Percentiles rank a stretch among this genome's conserved stretches.
Conservation (phyloP, 2,888 invertebrate species). For the Cantharis nigra region DNA sequence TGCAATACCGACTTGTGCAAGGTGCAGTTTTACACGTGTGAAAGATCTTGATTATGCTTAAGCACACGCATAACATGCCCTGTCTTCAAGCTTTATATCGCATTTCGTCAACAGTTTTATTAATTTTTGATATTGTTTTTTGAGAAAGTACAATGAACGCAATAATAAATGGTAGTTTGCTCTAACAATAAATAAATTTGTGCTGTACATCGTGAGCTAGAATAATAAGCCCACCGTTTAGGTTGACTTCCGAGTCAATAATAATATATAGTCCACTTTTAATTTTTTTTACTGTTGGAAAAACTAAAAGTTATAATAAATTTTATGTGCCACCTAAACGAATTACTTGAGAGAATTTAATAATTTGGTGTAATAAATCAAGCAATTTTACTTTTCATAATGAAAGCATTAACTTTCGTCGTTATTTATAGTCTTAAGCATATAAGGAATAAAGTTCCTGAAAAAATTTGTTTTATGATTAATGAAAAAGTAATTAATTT, state of each 20-base stretch:
- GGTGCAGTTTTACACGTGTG: constrained; percentile 2
- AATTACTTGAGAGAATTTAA: background rate
- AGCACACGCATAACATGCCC: background rate
- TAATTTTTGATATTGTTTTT: background rate
- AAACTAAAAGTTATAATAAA: background rate
- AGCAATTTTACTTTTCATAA: background rate
- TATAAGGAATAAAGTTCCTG: background rate
- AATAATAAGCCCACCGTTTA: background rate
- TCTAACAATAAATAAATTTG: background rate
- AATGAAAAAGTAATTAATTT: background rate
- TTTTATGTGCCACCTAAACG: background rate
- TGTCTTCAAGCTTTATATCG: background rate
- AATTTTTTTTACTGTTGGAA: background rate
- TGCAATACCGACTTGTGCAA: constrained; percentile 1
- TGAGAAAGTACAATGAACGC: background rate
- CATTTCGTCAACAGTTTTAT: background rate
- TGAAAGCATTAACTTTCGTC: background rate
- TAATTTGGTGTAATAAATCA: background rate
- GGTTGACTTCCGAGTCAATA: background rate
- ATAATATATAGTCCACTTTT: background rate
- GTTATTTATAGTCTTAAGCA: background rate
- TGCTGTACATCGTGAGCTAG: background rate
- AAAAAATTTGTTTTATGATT: background rate
- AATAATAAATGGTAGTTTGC: background rate
- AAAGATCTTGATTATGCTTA: constrained; percentile 1